Conservation (phyloP, 2,113 vertebrate genomes). For the Protomyctophum bolini region DNA sequence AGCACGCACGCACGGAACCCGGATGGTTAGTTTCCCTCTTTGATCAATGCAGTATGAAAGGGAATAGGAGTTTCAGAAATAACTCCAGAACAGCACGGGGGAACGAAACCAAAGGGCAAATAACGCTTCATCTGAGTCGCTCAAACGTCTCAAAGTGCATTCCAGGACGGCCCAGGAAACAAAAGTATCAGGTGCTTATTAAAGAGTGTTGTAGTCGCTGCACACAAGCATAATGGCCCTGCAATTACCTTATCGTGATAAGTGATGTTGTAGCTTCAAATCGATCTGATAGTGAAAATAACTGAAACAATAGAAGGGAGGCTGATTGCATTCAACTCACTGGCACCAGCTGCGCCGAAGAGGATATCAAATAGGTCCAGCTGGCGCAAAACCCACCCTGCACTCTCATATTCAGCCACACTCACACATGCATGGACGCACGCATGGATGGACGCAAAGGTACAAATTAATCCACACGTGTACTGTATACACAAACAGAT, state of each 20-base stretch:
- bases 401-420: constrained; percentile 28
- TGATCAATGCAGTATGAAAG: constrained; percentile 61
- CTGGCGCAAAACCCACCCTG: constrained; percentile 55
- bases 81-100: constrained; percentile 39
- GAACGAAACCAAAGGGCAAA: constrained; percentile 33
- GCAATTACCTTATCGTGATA: constrained; percentile 21
- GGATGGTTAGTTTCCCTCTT: constrained; percentile 32
- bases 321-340: constrained; percentile 39
- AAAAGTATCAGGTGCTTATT: background rate
- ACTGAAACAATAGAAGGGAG: background rate
- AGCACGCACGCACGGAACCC: constrained; percentile 29
- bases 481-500: background rate
- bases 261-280: constrained; percentile 34
- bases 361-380: constrained; percentile 61
- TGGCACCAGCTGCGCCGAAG: constrained; percentile 10
- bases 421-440: background rate
- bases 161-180: background rate
- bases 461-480: background rate
- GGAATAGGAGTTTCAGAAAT: constrained; percentile 51
- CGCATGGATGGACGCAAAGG: background rate
- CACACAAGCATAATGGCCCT: constrained; percentile 5
- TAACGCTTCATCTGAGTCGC: constrained; percentile 10
- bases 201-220: background rate
- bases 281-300: constrained; percentile 15
- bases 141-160: constrained; percentile 26